Evolutionary conservation across 1,140 invertebrate genomes (phyloP).

Genomic region (Gryon sp.): DNA sequence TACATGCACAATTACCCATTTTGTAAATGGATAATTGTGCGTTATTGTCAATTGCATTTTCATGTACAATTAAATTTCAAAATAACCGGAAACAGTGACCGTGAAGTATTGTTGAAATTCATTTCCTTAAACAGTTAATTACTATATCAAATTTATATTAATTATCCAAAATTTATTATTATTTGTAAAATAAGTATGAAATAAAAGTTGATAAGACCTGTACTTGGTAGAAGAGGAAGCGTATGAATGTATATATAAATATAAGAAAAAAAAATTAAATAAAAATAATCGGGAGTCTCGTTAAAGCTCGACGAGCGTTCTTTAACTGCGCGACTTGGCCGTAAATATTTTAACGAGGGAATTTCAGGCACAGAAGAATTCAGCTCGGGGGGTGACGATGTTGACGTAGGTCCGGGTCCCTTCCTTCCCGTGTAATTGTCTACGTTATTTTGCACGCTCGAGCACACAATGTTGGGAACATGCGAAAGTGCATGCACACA

Average conservation of each 20-base stretch:
- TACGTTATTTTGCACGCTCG: slow-evolving; percentile 54
- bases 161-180: no score
- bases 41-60: no score
- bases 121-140: no score
- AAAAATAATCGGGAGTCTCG: slow-evolving; percentile 23
- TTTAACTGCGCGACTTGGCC: slow-evolving; percentile 26
- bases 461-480: slow-evolving; percentile 54
- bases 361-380: slow-evolving; percentile 41
- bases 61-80: slow-evolving; percentile 10
- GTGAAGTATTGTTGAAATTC: no score
- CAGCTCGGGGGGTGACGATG: slow-evolving; percentile 48
- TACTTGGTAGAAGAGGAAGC: no score
- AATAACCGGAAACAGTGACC: no score
- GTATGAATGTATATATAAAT: no score
- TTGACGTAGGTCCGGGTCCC: slow-evolving; percentile 69
- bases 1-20: slow-evolving; percentile 11
- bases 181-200: no score
- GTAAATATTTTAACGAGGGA: slow-evolving; percentile 54
- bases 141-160: no score
- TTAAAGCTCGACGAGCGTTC: slow-evolving; percentile 30
- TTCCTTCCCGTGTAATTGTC: slow-evolving; percentile 52
- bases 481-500: slow-evolving; percentile 50
- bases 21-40: no score
- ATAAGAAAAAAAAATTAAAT: no score
- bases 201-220: no score